Evolutionary conservation across 23 tunicate species (phyloP).

Genomic region (Corella eumyota): DNA sequence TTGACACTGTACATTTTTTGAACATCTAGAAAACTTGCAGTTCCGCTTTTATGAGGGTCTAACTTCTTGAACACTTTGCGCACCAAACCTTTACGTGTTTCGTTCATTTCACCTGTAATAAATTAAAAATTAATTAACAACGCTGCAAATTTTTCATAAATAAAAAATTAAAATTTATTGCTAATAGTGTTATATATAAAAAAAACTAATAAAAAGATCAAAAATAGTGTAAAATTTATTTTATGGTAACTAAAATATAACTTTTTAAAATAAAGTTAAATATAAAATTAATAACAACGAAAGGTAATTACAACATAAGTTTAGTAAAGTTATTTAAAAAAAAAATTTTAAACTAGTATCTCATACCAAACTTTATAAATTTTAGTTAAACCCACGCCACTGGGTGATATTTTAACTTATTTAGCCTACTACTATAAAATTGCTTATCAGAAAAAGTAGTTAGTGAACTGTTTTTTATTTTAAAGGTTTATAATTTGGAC

Average conservation of each 20-base stretch:
- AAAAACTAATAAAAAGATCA: neutral
- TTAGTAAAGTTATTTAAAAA: no score
- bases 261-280: neutral
- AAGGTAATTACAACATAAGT: no score
- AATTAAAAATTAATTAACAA: neutral
- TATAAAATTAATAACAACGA: neutral
- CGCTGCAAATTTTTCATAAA: neutral
- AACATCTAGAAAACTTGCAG: slow-evolving; percentile 45
- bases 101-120: slow-evolving; percentile 77
- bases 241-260: neutral
- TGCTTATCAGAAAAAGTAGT: no score
- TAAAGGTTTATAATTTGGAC: no score
- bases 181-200: neutral
- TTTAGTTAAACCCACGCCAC: no score
- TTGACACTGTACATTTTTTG: slow-evolving; percentile 71
- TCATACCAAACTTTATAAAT: no score
- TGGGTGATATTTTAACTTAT: no score
- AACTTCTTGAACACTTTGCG: slow-evolving; percentile 78
- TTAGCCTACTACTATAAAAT: no score
- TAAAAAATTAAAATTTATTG: neutral
- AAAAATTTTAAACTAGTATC: no score
- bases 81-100: slow-evolving; percentile 42
- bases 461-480: no score
- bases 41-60: slow-evolving; percentile 84
- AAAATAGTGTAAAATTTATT: neutral